phyloP scores from a whole-genome alignment of 2,888 invertebrate genomes.

The Eristalinus aeneus region DNA sequence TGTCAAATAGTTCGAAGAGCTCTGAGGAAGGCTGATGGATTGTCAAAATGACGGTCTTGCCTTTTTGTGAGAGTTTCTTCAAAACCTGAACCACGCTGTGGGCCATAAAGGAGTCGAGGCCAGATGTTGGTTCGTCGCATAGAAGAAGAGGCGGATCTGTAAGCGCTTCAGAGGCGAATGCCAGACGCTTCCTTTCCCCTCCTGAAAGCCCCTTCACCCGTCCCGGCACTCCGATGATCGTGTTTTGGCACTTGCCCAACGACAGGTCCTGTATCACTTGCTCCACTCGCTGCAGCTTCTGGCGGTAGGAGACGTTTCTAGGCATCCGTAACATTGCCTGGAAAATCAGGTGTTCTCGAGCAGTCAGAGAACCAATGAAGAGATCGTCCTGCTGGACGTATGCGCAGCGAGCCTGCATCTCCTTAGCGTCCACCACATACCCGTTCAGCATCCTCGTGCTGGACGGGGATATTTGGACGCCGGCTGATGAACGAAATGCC shows the following conservation, averaged over 20 bases:
- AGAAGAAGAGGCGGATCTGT: slow-evolving; percentile 97
- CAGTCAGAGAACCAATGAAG: slow-evolving; percentile 94
- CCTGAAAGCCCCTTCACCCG: slow-evolving; percentile 96
- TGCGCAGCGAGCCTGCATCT: slow-evolving; percentile 89
- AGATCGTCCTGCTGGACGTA: slow-evolving; percentile 97
- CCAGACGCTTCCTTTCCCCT: slow-evolving; percentile 96
- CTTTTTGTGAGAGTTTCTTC: slow-evolving; percentile 88
- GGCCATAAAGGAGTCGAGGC: slow-evolving; percentile 98
- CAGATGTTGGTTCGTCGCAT: slow-evolving; percentile 98
- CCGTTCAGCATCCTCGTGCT: slow-evolving; percentile 87
- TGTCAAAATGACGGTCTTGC: slow-evolving; percentile 95
- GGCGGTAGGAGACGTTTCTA: slow-evolving; percentile 86
- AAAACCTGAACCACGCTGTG: slow-evolving; percentile 93
- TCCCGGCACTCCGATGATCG: slow-evolving; percentile 94
- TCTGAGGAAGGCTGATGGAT: slow-evolving; percentile 98
- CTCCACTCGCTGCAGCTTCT: slow-evolving; percentile 89
- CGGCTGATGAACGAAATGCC: slow-evolving; percentile 89
- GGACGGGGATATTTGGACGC: slow-evolving; percentile 83
- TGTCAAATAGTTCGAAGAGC: slow-evolving; percentile 93
- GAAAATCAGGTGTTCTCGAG: slow-evolving; percentile 93
- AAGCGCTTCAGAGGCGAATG: slow-evolving; percentile 97
- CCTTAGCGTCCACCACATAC: slow-evolving; percentile 86
- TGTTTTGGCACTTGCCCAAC: slow-evolving; percentile 93
- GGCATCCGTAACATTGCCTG: slow-evolving; percentile 95
- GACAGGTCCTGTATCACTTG: slow-evolving; percentile 94